Evolutionary conservation across 2,113 vertebrate species (phyloP).

Genomic region (Ovis canadensis): DNA sequence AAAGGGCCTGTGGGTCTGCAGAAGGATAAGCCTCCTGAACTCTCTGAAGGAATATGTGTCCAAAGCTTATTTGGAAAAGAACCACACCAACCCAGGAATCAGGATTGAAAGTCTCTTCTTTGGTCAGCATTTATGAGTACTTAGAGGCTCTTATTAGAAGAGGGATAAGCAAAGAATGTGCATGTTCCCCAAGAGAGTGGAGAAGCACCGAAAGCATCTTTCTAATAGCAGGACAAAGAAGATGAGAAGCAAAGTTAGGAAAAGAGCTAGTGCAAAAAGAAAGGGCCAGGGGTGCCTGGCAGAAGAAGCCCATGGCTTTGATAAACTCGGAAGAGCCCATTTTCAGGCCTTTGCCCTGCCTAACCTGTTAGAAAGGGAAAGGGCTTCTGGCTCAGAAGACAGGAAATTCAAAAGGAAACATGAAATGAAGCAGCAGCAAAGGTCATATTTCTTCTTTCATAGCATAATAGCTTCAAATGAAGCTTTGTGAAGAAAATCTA

Average conservation of each 20-base stretch:
- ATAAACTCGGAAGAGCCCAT: not conserved
- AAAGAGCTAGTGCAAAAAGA: not conserved
- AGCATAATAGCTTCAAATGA: not conserved
- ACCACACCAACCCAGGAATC: not conserved
- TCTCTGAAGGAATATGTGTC: not conserved
- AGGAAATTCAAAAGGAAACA: constrained; percentile 7
- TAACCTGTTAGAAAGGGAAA: not conserved
- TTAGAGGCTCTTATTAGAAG: not conserved
- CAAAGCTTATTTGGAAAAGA: not conserved
- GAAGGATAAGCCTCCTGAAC: not conserved
- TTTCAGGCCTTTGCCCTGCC: not conserved
- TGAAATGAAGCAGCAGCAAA: not conserved
- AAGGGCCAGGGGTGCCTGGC: not conserved
- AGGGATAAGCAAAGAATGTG: not conserved
- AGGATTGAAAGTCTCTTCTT: not conserved
- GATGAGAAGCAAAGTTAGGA: not conserved
- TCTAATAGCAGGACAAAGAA: not conserved
- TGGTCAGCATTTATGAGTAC: not conserved
- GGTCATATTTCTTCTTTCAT: not conserved
- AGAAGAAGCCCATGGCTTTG: not conserved
- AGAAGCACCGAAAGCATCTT: not conserved
- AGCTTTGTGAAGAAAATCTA: not conserved
- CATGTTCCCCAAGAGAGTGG: not conserved
- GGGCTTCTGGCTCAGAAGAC: not conserved
- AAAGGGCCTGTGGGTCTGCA: too few species aligned